Conservation (phyloP, 2,888 invertebrate genomes). For the Tuta absoluta region DNA sequence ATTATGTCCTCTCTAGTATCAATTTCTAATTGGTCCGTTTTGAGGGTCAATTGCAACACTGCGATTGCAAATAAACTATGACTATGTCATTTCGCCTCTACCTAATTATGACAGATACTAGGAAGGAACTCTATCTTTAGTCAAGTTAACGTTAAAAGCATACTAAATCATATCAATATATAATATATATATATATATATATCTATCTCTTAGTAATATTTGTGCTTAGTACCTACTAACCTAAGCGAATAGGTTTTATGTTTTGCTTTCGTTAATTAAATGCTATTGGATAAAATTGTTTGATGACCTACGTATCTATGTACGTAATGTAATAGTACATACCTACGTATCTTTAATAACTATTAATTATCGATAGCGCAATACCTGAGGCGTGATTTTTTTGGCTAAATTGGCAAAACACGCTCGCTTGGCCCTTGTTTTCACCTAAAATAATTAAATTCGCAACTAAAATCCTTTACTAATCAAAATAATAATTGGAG, state of each 20-base stretch:
- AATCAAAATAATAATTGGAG: background rate
- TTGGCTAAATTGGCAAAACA: background rate
- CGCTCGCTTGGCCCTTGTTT: background rate
- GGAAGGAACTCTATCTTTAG: no score
- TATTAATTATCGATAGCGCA: no score
- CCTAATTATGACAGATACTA: background rate
- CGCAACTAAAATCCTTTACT: background rate
- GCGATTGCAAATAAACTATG: background rate
- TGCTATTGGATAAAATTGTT: no score
- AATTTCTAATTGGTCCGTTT: conserved; percentile 5
- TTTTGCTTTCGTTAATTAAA: no score
- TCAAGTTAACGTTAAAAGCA: no score
- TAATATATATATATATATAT: no score
- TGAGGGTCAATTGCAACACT: background rate
- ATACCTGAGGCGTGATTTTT: background rate
- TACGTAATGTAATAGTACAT: background rate
- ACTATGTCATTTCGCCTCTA: background rate
- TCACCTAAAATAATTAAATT: background rate
- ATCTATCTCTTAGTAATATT: no score
- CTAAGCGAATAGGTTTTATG: no score
- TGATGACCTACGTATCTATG: background rate
- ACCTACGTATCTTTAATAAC: background rate
- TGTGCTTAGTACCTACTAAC: no score
- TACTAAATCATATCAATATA: no score
- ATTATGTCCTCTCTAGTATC: background rate